Conservation (phyloP, 2,888 invertebrate genomes). For the Thymelicus lineola region DNA sequence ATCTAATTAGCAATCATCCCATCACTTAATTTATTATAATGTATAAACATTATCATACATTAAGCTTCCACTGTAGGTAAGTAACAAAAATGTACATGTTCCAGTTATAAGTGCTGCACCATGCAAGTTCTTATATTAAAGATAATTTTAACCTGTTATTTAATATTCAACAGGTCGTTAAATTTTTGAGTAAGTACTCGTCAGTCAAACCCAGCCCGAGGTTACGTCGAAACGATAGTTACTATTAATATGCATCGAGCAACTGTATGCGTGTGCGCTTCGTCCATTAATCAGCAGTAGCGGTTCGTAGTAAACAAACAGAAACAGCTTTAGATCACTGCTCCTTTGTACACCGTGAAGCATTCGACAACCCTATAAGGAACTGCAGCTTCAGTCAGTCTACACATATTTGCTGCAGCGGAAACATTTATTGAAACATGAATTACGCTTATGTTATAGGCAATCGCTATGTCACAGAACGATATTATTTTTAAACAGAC, state of each 20-base stretch:
- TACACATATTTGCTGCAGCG: not conserved
- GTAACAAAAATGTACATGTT: too few relatives aligned
- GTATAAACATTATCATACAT: not conserved
- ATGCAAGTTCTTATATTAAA: not conserved
- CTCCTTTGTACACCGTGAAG: conserved; percentile 47
- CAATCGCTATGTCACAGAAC: conserved; percentile 56
- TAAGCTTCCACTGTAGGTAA: too few relatives aligned
- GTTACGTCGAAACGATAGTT: conserved; percentile 32
- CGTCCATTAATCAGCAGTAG: conserved; percentile 68
- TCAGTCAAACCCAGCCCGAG: conserved; percentile 1
- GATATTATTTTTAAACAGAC: conserved; percentile 52
- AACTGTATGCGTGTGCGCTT: conserved; percentile 45
- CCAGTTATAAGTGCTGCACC: not conserved
- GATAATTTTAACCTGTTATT: not conserved
- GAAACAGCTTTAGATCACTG: conserved; percentile 51
- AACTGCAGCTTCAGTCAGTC: not conserved
- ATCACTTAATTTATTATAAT: not conserved
- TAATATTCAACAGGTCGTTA: conserved; percentile 22
- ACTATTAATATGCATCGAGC: conserved; percentile 66
- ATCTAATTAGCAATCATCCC: not conserved
- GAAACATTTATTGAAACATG: conserved; percentile 21
- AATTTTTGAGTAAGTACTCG: conserved; percentile 15
- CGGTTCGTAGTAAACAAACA: conserved; percentile 59
- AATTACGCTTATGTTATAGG: conserved; percentile 27
- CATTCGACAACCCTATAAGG: conserved; percentile 30